Evolutionary conservation across 2,113 vertebrate genomes (phyloP), one percentile per base, ranked within the genome.

Genomic region (Prunella fulvescens): DNA sequence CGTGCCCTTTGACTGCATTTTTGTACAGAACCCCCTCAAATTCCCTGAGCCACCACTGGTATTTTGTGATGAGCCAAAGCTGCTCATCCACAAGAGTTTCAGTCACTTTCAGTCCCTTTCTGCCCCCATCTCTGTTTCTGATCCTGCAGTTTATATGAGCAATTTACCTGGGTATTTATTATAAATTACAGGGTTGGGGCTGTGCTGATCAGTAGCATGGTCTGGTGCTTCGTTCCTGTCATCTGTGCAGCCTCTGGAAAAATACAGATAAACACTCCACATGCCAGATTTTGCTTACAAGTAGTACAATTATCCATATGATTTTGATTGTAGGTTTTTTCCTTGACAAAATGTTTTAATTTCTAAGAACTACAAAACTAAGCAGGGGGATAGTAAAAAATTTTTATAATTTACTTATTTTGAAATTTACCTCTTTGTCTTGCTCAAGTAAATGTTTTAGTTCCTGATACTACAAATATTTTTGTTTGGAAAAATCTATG

Each of bases 401-500:
- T 6, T 51, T 58, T 23, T 33, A 6, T 31, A 15, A 37, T 51
- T 60, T 50, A 7, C 54, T 40, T 51, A 9, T 45, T 87, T 86
- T 66, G 33, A 74, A 80, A 24, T 25, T 86, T 29, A n/a, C 45
- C 31, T 85, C 1, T 1, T 2, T 67, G 45, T 24, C 35, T 35
- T 66, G 35, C 23, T 72, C 5, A 29, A 83, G 9, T 58, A 28
- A 81, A 76, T 35, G 11, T 15, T 26, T 70, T 37, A n/a, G 51
- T 79, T 94, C 62, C 88, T 65, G 65, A 71, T 90, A 35, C 39
- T 88, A 29, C 79, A 84, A 78, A 78, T 93, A 78, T 82, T 92
- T 93, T 90, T 96, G 82, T 93, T 86, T 89, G 77, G 76, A 84
- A 91, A 70, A 74, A 61, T 86, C 81, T 92, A 48, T 94, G 90